Conservation (phyloP, 1,140 invertebrate species). For the Oreohelix idahoensis region DNA sequence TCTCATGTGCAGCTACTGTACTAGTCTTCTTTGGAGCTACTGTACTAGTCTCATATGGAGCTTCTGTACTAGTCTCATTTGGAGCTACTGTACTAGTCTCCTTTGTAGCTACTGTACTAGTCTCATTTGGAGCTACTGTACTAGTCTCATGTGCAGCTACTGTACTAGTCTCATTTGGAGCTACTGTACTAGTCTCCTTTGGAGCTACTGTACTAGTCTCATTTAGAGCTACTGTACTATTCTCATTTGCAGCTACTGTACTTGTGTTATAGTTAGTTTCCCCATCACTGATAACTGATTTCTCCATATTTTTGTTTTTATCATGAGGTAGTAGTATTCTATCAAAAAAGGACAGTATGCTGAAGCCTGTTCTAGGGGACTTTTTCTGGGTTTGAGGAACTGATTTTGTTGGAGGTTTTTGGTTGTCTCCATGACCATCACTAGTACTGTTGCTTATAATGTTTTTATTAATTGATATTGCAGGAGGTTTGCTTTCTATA, state of each 20-base stretch:
- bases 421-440: background rate
- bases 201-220: background rate
- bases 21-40: too few species aligned
- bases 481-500: background rate
- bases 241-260: background rate
- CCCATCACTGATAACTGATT: background rate
- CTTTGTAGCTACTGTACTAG: background rate
- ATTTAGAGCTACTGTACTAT: background rate
- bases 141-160: background rate
- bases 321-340: slow-evolving; percentile 28
- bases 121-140: background rate
- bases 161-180: background rate
- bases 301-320: slow-evolving; percentile 2
- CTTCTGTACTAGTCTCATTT: background rate
- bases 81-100: background rate
- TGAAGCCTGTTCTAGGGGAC: slow-evolving; percentile 24
- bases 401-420: background rate
- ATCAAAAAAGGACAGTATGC: slow-evolving; percentile 34
- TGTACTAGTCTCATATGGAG: too few species aligned
- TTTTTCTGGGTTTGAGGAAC: background rate
- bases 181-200: background rate
- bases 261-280: background rate
- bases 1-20: background rate
- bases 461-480: background rate
- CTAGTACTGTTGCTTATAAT: too few species aligned